Base-by-base conservation (phyloP, 92 coral and sea anemone species). In the Epizoanthus ramosus region DNA sequence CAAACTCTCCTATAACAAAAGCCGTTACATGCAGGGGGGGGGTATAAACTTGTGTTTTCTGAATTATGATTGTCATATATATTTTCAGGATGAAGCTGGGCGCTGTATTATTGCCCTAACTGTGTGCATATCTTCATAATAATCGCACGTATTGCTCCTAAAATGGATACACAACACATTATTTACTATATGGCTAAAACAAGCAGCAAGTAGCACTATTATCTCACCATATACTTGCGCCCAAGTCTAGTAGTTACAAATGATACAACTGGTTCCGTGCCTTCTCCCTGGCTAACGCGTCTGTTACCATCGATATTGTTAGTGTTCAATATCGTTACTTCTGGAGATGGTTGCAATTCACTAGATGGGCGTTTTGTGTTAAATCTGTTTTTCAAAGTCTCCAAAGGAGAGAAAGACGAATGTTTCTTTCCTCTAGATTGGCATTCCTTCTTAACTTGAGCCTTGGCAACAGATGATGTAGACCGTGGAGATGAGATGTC, bases 241-340 rank as follows among this genome's bases (percentile, higher is more conserved):
- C 83, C 91, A 6, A 93, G 89, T 64, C 98, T 90, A 17, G 98
- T 93, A 0, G 92, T 83, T 45, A 92, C 98, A 89, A 93, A 93
- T 22, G 93, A 90, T 33, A 88, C 47, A 10, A 83, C 69, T 9
- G 43, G 73, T 14, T 74, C 65, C 63, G 39, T 63, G 22, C 21
- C 69, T 39, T 33, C 74, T 22, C 16, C 28, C 41, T 23, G 1
- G 13, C n/a, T 50, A 16, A 33, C 52, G 52, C 52, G 28, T 71
- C n/a, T 64, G 59, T 50, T 57, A 52, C 41, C 22, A 15, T 57
- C 45, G 13, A 6, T 56, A 18, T 58, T 75, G 12, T 12, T 61
- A 23, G 12, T 14, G 21, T 18, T 57, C 68, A 61, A 57, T 50
- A 24, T 63, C 60, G 71, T 39, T 77, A 21, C 47, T 77, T 60